Conservation (phyloP, 2,888 invertebrate genomes). For the Stenchaetothrips biformis region DNA sequence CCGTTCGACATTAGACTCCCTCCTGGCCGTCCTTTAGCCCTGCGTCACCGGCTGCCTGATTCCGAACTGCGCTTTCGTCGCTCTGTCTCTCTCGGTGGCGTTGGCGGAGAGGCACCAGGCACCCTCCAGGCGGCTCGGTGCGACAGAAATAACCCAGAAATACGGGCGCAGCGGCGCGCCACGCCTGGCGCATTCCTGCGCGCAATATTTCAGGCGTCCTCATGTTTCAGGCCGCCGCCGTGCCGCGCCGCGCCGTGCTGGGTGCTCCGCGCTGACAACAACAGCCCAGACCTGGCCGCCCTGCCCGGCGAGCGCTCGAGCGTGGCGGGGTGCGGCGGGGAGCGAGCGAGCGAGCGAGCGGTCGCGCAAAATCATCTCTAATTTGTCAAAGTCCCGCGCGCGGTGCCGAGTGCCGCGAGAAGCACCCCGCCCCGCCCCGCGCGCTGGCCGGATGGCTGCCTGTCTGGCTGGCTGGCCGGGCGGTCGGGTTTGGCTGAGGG, state of each 20-base stretch:
- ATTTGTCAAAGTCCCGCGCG: conserved; percentile 15
- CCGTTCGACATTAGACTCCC: neutral
- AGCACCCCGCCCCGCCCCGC: too few species aligned
- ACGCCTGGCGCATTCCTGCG: neutral
- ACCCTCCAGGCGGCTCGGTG: too few species aligned
- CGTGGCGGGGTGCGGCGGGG: neutral
- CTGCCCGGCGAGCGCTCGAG: neutral
- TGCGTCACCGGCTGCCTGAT: conserved; percentile 23
- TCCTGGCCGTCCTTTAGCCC: neutral
- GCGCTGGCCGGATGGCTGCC: too few species aligned
- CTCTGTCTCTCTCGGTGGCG: neutral
- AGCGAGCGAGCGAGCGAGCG: conserved; percentile 1
- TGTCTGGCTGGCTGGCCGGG: too few species aligned
- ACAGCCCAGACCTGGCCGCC: neutral
- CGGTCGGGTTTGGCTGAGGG: too few species aligned
- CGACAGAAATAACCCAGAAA: too few species aligned
- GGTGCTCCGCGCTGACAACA: neutral
- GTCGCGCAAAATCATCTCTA: conserved; percentile 19
- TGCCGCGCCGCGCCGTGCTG: neutral
- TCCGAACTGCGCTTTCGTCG: too few species aligned
- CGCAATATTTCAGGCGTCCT: neutral
- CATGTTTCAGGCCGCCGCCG: neutral
- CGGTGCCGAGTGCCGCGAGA: too few species aligned
- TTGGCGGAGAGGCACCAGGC: too few species aligned
- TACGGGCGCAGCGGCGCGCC: neutral